Conservation (phyloP, 2,113 vertebrate genomes). For the Pantherophis guttatus region DNA sequence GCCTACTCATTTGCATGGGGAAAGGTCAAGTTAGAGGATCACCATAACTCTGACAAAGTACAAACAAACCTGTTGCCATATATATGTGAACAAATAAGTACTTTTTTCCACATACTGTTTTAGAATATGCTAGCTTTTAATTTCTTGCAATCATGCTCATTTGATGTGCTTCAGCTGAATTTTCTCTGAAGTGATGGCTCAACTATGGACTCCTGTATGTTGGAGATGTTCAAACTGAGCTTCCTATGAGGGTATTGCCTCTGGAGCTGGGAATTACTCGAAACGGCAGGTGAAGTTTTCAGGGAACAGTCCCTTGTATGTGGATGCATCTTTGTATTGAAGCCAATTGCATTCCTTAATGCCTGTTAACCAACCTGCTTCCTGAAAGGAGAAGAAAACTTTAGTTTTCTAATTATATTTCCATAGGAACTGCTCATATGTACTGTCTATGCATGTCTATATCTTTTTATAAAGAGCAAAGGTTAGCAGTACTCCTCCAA, state of each 20-base stretch:
- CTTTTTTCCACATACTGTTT: conserved; percentile 55
- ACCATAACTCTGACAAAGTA: conserved; percentile 79
- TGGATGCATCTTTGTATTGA: conserved; percentile 69
- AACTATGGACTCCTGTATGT: conserved; percentile 63
- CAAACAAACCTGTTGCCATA: conserved; percentile 70
- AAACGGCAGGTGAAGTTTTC: conserved; percentile 88
- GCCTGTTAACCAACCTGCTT: conserved; percentile 95
- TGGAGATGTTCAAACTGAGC: conserved; percentile 54
- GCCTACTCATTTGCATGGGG: conserved; percentile 68
- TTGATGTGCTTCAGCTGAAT: conserved; percentile 51
- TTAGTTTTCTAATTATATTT: neutral
- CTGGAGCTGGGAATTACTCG: conserved; percentile 66
- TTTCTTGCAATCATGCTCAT: conserved; percentile 69
- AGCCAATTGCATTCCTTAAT: conserved; percentile 88
- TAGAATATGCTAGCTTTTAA: conserved; percentile 64
- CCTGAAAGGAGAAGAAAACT: conserved; percentile 72
- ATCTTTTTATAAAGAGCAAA: neutral
- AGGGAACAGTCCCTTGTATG: conserved; percentile 91
- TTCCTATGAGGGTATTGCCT: conserved; percentile 16
- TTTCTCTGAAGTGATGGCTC: conserved; percentile 57
- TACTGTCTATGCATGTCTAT: neutral
- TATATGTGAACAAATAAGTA: conserved; percentile 70
- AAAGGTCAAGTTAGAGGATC: conserved; percentile 72
- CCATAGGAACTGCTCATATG: neutral
- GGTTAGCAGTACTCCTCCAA: neutral